Percentiles rank a stretch among this genome's conserved stretches.
Evolutionary conservation across 1,140 invertebrate genomes (phyloP).

Genomic region (Pseudomyrmex sp.): DNA sequence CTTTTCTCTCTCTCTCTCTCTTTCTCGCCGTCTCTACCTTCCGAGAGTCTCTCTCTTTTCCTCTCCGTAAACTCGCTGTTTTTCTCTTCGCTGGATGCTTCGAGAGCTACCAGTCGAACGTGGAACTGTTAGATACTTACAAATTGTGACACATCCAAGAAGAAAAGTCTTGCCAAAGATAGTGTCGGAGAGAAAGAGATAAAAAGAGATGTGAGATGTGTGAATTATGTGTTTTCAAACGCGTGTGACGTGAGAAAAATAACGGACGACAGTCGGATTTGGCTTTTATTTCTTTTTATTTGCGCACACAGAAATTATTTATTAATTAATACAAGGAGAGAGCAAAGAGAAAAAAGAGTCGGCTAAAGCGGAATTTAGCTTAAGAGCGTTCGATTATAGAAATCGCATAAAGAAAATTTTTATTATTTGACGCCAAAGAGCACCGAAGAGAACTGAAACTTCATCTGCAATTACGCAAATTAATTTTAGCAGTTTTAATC

Average conservation of each 20-base stretch:
- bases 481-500: slow-evolving; percentile 80
- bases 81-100: slow-evolving; percentile 42
- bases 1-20: too few species aligned
- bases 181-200: background rate
- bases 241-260: slow-evolving; percentile 6
- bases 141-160: slow-evolving; percentile 56
- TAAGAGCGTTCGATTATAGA: slow-evolving; percentile 45
- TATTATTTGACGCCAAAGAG: slow-evolving; percentile 22
- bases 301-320: background rate
- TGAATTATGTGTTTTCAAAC: background rate
- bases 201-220: slow-evolving; percentile 12
- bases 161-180: slow-evolving; percentile 20
- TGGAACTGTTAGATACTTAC: slow-evolving; percentile 62
- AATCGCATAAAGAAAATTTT: background rate
- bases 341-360: slow-evolving; percentile 59
- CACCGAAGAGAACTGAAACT: slow-evolving; percentile 52
- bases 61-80: slow-evolving; percentile 14
- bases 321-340: slow-evolving; percentile 74
- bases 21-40: background rate
- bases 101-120: slow-evolving; percentile 21
- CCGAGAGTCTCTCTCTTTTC: background rate
- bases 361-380: slow-evolving; percentile 58
- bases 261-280: slow-evolving; percentile 19
- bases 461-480: slow-evolving; percentile 79
- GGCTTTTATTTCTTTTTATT: background rate